Base-by-base conservation (phyloP, 1,140 invertebrate species). In the Bradynema listronoti region DNA sequence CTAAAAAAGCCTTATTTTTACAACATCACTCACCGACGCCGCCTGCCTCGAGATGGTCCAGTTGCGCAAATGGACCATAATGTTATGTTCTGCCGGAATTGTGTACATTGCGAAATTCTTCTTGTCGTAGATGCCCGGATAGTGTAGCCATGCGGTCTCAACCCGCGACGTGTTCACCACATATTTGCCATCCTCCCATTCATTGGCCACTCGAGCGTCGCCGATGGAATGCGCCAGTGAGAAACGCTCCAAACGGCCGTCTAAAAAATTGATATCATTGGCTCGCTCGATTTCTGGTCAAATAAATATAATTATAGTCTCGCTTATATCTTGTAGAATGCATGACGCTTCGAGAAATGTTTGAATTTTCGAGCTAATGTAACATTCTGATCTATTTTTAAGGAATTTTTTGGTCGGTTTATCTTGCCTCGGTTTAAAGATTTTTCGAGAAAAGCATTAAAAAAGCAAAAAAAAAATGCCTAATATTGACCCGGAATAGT, bases 171-270 rank as follows among this genome's bases (percentile, higher is more conserved):
- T 62, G 24, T 56, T 72, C 3, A 66, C 68, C 22, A 66, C 63
- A 39, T 66, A 63, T 49, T 68, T 68, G 19, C 66, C 69, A 45
- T 72, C 68, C 54, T 72, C 66, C 66, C 66, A 65, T 43, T 65
- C 63, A 34, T 65, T 63, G 9, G 42, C 61, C 29, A 65, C 63
- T 51, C 42, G 19, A 4, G 63, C 57, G 14, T 55, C 50, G 42
- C 43, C 36, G 22, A 65, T 33, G 19, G 62, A 19, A 46, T 43
- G 3, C n/a, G 22, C 32, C 32, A 55, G 52, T 3, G 52, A 55
- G 33, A 55, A 55, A 7, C 52, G 33, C n/a, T 55, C 4, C 16
- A 45, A 45, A 4, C 4, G 41, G 22, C 22, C 14, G 3, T 45
- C 52, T 55, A 4, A 55, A 55, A 7, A 19, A 49, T 7, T n/a